phyloP scores from a whole-genome alignment of 2,113 vertebrate species.

The Protomyctophum bolini region DNA sequence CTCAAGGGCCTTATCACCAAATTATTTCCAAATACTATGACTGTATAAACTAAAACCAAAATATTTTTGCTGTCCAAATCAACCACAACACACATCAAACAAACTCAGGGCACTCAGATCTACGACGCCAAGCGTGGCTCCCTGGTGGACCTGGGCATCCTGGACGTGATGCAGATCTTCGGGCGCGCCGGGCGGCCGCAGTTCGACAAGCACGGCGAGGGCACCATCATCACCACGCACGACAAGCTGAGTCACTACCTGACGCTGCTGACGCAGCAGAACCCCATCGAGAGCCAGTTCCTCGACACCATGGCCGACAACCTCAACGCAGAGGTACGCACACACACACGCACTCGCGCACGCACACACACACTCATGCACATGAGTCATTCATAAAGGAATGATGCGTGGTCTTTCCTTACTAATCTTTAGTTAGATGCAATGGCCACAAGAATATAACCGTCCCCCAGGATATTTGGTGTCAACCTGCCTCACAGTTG shows the following conservation, averaged over 20 bases:
- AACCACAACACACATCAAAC: too few species aligned
- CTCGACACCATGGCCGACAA: constrained; percentile 94
- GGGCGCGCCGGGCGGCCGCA: constrained; percentile 96
- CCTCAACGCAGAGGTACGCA: constrained; percentile 93
- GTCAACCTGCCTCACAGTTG: too few species aligned
- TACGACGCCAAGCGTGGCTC: constrained; percentile 96
- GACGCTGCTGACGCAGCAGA: constrained; percentile 96
- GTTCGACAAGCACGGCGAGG: constrained; percentile 96
- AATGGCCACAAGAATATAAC: too few species aligned
- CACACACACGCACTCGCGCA: background rate
- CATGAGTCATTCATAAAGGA: too few species aligned
- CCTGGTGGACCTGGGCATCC: constrained; percentile 96
- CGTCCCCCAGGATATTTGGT: too few species aligned
- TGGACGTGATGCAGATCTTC: constrained; percentile 99
- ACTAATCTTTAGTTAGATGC: too few species aligned
- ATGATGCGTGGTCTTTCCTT: too few species aligned
- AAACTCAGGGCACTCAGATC: constrained; percentile 94
- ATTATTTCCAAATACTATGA: too few species aligned
- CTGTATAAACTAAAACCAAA: too few species aligned
- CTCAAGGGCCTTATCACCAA: too few species aligned
- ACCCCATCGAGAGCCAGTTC: constrained; percentile 98
- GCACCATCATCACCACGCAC: constrained; percentile 94
- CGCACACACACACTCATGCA: background rate
- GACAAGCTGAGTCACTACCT: constrained; percentile 98
- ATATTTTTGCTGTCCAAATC: too few species aligned